A percentile compares a stretch with the other conserved stretches of the same genome.
Evolutionary conservation across 2,888 invertebrate species (phyloP).

Genomic region (Agriopis marginaria): DNA sequence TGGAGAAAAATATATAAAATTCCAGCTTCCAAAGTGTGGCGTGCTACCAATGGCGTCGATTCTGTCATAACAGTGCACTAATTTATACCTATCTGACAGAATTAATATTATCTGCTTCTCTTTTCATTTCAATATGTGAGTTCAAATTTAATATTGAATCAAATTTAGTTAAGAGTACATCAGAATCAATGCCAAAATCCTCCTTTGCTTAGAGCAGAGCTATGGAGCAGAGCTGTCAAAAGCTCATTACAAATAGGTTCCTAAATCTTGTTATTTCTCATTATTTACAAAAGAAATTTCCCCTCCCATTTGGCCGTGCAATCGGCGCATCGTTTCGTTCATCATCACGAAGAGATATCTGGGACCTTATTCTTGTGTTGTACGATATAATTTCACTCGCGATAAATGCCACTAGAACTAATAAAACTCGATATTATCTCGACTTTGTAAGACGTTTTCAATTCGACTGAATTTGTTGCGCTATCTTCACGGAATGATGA

Average conservation of each 20-base stretch:
- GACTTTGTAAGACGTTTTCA: neutral
- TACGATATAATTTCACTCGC: conserved; percentile 2
- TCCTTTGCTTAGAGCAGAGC: no score
- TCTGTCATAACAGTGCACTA: no score
- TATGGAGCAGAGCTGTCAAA: neutral
- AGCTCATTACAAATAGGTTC: neutral
- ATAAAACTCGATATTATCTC: neutral
- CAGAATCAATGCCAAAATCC: no score
- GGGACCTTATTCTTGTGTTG: neutral
- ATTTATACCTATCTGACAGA: no score
- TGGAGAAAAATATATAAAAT: no score
- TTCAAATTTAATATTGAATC: no score
- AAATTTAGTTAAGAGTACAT: no score
- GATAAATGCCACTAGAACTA: neutral
- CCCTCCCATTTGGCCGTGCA: conserved; percentile 4
- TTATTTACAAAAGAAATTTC: conserved; percentile 12
- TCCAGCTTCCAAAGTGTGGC: no score
- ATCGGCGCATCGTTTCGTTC: conserved; percentile 20
- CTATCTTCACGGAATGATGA: no score
- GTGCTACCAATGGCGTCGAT: no score
- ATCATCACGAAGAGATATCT: conserved; percentile 15
- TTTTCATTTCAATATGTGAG: no score
- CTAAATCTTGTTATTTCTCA: neutral
- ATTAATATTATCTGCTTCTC: no score
- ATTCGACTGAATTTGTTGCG: neutral